These are phyloP conservation scores for Leptobrachium leishanense DNA, from an alignment of 2,113 vertebrate species.

Conservation along the genomic window DNA sequence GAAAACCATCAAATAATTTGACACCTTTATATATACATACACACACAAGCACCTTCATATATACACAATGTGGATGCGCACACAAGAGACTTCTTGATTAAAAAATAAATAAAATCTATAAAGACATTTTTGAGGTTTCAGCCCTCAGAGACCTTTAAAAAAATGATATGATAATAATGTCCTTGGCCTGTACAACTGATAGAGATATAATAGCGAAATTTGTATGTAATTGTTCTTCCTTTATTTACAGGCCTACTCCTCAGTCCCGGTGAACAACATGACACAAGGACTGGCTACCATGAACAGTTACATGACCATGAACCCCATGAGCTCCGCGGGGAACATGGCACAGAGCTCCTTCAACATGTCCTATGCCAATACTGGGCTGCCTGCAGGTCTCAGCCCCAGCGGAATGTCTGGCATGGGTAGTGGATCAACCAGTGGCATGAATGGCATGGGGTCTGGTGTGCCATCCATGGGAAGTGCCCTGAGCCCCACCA, in stretches of 20 bases:
- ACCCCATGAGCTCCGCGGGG: constrained; percentile 80
- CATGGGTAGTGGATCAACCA: constrained; percentile 71
- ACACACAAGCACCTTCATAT: too few relatives aligned
- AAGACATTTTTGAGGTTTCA: too few relatives aligned
- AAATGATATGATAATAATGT: too few relatives aligned
- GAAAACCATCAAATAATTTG: too few relatives aligned
- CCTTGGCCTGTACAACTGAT: too few relatives aligned
- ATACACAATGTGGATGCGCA: too few relatives aligned
- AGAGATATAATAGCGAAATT: too few relatives aligned
- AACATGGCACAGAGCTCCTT: constrained; percentile 89
- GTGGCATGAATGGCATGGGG: constrained; percentile 81
- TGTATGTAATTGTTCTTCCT: constrained; percentile 8
- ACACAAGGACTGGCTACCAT: constrained; percentile 83
- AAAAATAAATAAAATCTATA: too few relatives aligned
- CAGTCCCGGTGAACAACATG: constrained; percentile 88
- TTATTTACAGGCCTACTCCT: constrained; percentile 85
- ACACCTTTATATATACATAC: too few relatives aligned
- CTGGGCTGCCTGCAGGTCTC: constrained; percentile 78
- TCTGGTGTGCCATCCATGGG: constrained; percentile 82
- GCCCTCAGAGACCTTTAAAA: too few relatives aligned
- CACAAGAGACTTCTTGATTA: too few relatives aligned
- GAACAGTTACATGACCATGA: constrained; percentile 92
- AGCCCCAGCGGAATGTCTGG: constrained; percentile 78
- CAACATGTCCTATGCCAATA: constrained; percentile 95
- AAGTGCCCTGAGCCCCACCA: constrained; percentile 79